phyloP scores from a whole-genome alignment of 2,888 invertebrate species.

The Eupithecia abbreviata region DNA sequence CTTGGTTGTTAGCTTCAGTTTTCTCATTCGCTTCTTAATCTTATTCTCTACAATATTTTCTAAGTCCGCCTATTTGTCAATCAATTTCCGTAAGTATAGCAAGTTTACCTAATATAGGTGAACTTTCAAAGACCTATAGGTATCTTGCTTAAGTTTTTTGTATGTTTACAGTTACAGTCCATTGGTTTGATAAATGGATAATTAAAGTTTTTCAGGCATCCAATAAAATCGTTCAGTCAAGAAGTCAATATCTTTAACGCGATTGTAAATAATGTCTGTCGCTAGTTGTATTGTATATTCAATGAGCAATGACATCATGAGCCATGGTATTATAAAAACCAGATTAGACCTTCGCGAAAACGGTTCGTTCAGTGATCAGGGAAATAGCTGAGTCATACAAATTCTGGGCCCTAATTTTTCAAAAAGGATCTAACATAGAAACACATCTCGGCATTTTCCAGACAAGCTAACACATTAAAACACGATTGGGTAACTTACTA shows the following conservation, averaged over 20 bases:
- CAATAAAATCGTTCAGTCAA: conserved; percentile 7
- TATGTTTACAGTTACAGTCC: conserved; percentile 4
- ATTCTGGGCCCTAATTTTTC: not conserved
- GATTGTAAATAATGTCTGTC: conserved; percentile 33
- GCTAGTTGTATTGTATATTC: conserved; percentile 34
- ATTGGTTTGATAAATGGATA: not conserved
- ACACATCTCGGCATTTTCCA: not conserved
- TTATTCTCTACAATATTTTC: not conserved
- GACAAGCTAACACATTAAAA: not conserved
- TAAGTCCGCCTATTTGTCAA: not conserved
- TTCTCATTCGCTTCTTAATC: not conserved
- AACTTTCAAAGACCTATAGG: not conserved
- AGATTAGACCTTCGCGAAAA: conserved; percentile 33
- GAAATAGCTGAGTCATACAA: not conserved
- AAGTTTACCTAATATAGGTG: not conserved
- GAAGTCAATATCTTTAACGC: conserved; percentile 28
- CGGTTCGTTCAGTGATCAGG: conserved; percentile 15
- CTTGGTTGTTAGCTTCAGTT: conserved; percentile 19
- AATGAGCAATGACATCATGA: conserved; percentile 39
- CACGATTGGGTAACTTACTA: not conserved
- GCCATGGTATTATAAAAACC: conserved; percentile 29
- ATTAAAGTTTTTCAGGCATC: conserved; percentile 8
- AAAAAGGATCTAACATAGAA: not conserved
- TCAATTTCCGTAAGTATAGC: not conserved
- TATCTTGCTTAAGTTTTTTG: not conserved